phyloP scores from a whole-genome alignment of 2,888 invertebrate species.

The Drosophila phalerata region DNA sequence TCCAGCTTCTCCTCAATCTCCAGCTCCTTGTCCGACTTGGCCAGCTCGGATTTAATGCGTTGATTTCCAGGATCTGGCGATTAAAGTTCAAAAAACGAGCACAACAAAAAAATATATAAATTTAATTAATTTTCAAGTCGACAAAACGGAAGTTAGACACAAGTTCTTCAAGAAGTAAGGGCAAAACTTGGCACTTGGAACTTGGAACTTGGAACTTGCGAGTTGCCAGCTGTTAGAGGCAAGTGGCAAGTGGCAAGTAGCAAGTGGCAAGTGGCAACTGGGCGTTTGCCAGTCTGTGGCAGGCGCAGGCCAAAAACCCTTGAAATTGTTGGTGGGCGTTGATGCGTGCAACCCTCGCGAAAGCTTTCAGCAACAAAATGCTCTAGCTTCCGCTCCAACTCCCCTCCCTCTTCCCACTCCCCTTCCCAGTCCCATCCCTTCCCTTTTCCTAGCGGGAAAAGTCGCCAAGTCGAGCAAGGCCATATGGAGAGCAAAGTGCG shows the following conservation, averaged over 20 bases:
- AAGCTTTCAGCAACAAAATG: conserved; percentile 82
- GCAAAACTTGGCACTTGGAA: conserved; percentile 62
- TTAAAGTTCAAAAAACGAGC: conserved; percentile 49
- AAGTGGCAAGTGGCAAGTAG: conserved; percentile 27
- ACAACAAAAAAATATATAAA: conserved; percentile 53
- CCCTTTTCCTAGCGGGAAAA: conserved; percentile 25
- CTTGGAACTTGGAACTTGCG: conserved; percentile 53
- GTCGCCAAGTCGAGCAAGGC: conserved; percentile 76
- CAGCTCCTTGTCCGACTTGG: conserved; percentile 87
- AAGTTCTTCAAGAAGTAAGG: conserved; percentile 67
- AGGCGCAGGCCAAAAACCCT: conserved; percentile 73
- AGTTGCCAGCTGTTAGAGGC: conserved; percentile 40
- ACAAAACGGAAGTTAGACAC: conserved; percentile 72
- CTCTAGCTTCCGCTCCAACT: conserved; percentile 67
- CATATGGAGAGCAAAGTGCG: conserved; percentile 39
- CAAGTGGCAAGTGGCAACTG: conserved; percentile 47
- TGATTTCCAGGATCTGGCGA: conserved; percentile 79
- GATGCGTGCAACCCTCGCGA: conserved; percentile 83
- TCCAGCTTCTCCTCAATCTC: conserved; percentile 93
- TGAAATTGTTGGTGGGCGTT: conserved; percentile 83
- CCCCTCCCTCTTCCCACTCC: neutral
- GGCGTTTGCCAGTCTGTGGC: conserved; percentile 52
- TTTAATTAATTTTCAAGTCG: conserved; percentile 69
- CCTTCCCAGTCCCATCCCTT: neutral
- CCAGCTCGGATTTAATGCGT: conserved; percentile 88